These are phyloP conservation scores for Torymus aiolomorphi DNA, from an alignment of 2,888 invertebrate species.

Conservation along the genomic window DNA sequence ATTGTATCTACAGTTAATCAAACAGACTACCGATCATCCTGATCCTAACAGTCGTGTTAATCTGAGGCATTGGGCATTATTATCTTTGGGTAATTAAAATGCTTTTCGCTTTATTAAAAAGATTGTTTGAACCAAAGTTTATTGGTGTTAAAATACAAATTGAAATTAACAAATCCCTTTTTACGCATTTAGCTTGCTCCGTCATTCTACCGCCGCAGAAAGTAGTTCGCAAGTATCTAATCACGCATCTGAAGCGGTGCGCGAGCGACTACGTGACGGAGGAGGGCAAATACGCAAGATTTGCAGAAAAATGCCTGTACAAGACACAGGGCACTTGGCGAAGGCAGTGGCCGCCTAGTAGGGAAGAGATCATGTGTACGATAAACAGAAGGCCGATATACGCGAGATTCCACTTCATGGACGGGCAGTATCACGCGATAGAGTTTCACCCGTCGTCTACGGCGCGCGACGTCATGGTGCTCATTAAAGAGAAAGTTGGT, in stretches of 20 bases:
- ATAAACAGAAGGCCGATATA: constrained; percentile 93
- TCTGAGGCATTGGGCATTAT: constrained; percentile 93
- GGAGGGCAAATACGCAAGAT: constrained; percentile 95
- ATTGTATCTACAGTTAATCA: constrained; percentile 92
- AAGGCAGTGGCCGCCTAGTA: constrained; percentile 92
- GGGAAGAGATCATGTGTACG: constrained; percentile 94
- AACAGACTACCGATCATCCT: constrained; percentile 94
- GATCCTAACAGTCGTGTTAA: constrained; percentile 92
- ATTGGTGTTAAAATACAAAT: not conserved
- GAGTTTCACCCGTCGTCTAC: constrained; percentile 97
- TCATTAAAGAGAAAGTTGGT: constrained; percentile 93
- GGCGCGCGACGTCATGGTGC: constrained; percentile 90
- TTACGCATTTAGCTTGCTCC: constrained; percentile 79
- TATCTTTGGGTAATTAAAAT: constrained; percentile 78
- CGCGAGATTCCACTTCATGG: constrained; percentile 93
- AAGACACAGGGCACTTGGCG: constrained; percentile 86
- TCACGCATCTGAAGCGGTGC: constrained; percentile 92
- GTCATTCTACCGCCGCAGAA: constrained; percentile 92
- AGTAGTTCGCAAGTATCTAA: constrained; percentile 89
- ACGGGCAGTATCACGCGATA: constrained; percentile 95
- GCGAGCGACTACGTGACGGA: constrained; percentile 92
- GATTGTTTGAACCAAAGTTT: no score
- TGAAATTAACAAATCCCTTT: not conserved
- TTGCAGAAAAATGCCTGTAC: constrained; percentile 90
- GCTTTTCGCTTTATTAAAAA: not conserved